phyloP scores from a whole-genome alignment of 2,113 vertebrate species.

The Ancistrus triradiatus region DNA sequence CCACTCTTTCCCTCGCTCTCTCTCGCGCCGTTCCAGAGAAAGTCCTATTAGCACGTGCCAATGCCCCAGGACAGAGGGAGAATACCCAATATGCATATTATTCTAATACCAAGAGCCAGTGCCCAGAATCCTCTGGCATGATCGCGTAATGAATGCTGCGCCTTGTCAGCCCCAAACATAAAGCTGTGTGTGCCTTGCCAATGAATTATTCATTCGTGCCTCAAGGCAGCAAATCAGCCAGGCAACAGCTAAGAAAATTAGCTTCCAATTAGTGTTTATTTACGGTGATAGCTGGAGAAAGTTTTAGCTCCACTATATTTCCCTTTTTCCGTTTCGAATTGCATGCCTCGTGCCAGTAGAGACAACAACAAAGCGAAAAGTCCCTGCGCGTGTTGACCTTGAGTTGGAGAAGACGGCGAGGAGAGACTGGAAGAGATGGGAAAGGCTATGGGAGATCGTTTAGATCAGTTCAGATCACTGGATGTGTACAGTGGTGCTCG shows the following conservation, averaged over 20 bases:
- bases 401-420: constrained; percentile 38
- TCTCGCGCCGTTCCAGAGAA: constrained; percentile 69
- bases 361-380: constrained; percentile 50
- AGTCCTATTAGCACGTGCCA: constrained; percentile 63
- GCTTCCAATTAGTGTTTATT: constrained; percentile 92
- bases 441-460: neutral
- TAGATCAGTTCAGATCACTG: neutral
- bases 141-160: constrained; percentile 81
- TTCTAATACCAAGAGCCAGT: constrained; percentile 76
- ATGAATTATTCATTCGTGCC: constrained; percentile 91
- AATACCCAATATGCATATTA: constrained; percentile 78
- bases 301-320: constrained; percentile 4
- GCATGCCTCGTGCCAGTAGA: constrained; percentile 38
- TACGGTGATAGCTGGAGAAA: constrained; percentile 64
- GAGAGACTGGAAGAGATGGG: constrained; percentile 9
- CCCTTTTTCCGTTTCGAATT: constrained; percentile 11
- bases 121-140: constrained; percentile 77
- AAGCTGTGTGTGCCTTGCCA: constrained; percentile 76
- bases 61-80: constrained; percentile 55
- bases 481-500: neutral
- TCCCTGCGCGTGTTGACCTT: constrained; percentile 49
- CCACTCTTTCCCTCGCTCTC: constrained; percentile 45
- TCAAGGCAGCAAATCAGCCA: constrained; percentile 88
- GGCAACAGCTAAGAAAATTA: constrained; percentile 90
- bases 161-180: constrained; percentile 79